phyloP scores from a whole-genome alignment of 2,797 vertebrate genomes.

The Pelodytes ibericus region DNA sequence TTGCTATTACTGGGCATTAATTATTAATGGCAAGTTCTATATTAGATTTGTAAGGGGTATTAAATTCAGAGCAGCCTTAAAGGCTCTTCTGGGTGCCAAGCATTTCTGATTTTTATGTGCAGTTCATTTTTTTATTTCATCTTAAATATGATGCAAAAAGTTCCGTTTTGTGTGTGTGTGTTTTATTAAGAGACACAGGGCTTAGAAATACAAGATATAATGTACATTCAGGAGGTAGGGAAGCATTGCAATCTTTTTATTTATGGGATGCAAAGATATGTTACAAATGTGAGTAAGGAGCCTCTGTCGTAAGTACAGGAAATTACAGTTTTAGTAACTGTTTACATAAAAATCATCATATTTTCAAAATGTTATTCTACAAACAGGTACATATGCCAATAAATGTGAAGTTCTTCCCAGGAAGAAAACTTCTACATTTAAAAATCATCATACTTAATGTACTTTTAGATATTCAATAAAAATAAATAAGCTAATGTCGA shows the following conservation, averaged over 20 bases:
- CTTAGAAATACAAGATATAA: not conserved
- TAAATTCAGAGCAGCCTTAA: conserved; percentile 51
- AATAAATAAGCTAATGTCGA: too few relatives aligned
- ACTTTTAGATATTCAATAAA: too few relatives aligned
- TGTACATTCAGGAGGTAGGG: not conserved
- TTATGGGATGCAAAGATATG: not conserved
- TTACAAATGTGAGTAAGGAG: not conserved
- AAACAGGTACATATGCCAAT: too few relatives aligned
- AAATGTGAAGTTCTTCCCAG: too few relatives aligned
- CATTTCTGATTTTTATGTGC: conserved; percentile 35
- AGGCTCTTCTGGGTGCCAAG: conserved; percentile 53
- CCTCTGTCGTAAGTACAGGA: not conserved
- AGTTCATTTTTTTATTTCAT: conserved; percentile 37
- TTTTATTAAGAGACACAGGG: conserved; percentile 26
- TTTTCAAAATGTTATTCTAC: too few relatives aligned
- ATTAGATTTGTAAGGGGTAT: conserved; percentile 59
- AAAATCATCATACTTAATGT: too few relatives aligned
- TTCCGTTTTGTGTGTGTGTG: conserved; percentile 19
- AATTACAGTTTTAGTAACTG: not conserved
- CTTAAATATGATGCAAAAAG: conserved; percentile 23
- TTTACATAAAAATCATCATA: too few relatives aligned
- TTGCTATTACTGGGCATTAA: conserved; percentile 64
- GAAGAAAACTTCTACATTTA: too few relatives aligned
- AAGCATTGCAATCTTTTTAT: not conserved
- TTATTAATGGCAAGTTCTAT: conserved; percentile 64